Base-by-base conservation (phyloP, 2,113 vertebrate genomes). In the Phaethornis superciliosus region DNA sequence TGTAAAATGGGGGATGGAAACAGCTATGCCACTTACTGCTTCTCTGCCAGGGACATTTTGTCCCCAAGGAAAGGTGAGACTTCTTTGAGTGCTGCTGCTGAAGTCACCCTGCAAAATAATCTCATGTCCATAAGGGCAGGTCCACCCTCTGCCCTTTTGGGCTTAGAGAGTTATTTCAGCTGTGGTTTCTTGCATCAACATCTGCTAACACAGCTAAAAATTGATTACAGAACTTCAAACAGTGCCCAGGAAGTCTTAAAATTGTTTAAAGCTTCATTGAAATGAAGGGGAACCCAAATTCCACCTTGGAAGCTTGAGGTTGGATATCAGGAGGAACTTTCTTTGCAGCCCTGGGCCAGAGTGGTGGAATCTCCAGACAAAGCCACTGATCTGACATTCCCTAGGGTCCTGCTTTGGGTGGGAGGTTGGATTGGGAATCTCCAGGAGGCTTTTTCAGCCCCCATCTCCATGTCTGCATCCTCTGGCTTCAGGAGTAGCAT, bases 31-130 rank as follows among this genome's bases (percentile, higher is more conserved):
- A 90, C 55, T 19, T 97, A 97, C 58, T 96, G 97, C 95, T 98
- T 98, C 92, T 98, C 98, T n/a, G 96, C 97, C 64, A 96, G 97
- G 88, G 97, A 62, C 40, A 82, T 98, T 59, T 92, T 96, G 74
- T 70, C 59, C n/a, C 51, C 79, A 12, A 96, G 85, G 4, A 95
- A 96, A 96, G 98, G 98, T 98, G 92, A 76, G 32, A 4, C 52
- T 65, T 52, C 46, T 35, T 32, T 10, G 21, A 35, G 46, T 5
- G 44, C 71, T 54, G 30, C 46, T 63, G 56, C 23, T 5, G 18
- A 37, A 33, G 28, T 47, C 10, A 15, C 23, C 51, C 30, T n/a
- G 35, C 27, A 30, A 46, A 49, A 33, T 15, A n/a, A 46, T 3
- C 30, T 40, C 3, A 0, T n/a, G 51, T 42, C 70, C 3, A 0